Evolutionary conservation across 2,113 vertebrate genomes (phyloP).

Genomic region (Redunca redunca): DNA sequence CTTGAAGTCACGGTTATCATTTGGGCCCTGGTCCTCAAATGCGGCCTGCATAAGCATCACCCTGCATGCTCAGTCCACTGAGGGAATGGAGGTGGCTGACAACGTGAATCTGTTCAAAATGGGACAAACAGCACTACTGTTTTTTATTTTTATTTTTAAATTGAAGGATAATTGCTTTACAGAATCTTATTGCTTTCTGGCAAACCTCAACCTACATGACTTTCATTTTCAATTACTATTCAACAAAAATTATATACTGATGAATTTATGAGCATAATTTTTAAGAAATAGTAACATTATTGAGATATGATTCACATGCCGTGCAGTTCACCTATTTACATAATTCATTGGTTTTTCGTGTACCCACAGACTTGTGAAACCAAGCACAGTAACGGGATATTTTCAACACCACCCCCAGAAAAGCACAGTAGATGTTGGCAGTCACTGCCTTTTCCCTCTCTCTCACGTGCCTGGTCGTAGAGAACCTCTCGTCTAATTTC

Average conservation of each 20-base stretch:
- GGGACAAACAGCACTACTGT: too few species aligned
- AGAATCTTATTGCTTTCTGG: not conserved
- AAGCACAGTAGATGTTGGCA: not conserved
- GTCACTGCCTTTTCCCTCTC: not conserved
- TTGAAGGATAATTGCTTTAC: not conserved
- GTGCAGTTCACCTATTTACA: too few species aligned
- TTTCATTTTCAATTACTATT: not conserved
- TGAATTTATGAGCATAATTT: not conserved
- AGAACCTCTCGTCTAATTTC: too few species aligned
- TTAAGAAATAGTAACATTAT: not conserved
- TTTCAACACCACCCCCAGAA: not conserved
- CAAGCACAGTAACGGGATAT: not conserved
- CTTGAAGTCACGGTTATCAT: too few species aligned
- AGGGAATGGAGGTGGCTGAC: not conserved
- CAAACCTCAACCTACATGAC: not conserved
- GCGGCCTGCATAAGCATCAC: not conserved
- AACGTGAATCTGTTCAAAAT: not conserved
- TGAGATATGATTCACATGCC: not conserved
- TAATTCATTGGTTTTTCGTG: not conserved
- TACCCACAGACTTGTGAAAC: not conserved
- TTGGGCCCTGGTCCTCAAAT: not conserved
- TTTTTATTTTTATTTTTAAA: not conserved
- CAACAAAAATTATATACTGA: not conserved
- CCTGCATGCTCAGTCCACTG: not conserved
- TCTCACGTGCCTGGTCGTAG: fast-evolving